Percentiles rank a stretch among this genome's conserved stretches.
These are phyloP conservation scores for Thryonomys swinderianus DNA, from an alignment of 2,113 vertebrate species.

Conservation along the genomic window DNA sequence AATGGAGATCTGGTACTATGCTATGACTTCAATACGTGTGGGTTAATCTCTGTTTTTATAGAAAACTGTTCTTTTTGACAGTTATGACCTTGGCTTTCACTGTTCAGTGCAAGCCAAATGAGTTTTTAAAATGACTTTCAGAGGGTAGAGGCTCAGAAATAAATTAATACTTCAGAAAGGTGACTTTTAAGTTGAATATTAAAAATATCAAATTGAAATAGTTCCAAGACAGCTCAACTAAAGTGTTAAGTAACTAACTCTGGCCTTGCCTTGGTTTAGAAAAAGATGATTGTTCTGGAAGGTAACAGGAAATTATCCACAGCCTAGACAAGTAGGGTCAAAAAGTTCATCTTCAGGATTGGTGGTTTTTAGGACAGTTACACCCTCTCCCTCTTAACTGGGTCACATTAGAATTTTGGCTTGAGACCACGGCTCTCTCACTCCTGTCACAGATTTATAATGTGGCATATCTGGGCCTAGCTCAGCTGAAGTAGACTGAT, in stretches of 20 bases:
- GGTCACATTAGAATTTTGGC: constrained; percentile 11
- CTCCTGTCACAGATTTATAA: background rate
- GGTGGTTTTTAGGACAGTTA: background rate
- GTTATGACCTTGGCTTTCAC: constrained; percentile 60
- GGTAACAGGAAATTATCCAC: background rate
- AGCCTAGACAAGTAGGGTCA: background rate
- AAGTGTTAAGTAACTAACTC: constrained; percentile 31
- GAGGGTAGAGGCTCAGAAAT: constrained; percentile 26
- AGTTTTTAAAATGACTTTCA: constrained; percentile 65
- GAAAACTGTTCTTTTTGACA: constrained; percentile 50
- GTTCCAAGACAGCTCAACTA: background rate
- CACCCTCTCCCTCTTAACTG: background rate
- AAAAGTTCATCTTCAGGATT: background rate
- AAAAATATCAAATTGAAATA: constrained; percentile 58
- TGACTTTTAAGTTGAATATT: constrained; percentile 70
- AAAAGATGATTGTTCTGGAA: background rate
- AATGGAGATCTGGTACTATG: background rate
- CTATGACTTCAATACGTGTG: background rate
- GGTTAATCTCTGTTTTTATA: constrained; percentile 57
- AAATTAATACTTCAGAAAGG: constrained; percentile 65
- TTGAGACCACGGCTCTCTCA: background rate
- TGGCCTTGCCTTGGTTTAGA: constrained; percentile 7
- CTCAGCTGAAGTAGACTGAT: background rate
- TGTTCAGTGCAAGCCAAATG: constrained; percentile 53
- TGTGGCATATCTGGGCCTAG: too few species aligned